Percentiles rank a stretch among this genome's conserved stretches.
Evolutionary conservation across 2,888 invertebrate species (phyloP).

Genomic region (Drosophila setosimentum): DNA sequence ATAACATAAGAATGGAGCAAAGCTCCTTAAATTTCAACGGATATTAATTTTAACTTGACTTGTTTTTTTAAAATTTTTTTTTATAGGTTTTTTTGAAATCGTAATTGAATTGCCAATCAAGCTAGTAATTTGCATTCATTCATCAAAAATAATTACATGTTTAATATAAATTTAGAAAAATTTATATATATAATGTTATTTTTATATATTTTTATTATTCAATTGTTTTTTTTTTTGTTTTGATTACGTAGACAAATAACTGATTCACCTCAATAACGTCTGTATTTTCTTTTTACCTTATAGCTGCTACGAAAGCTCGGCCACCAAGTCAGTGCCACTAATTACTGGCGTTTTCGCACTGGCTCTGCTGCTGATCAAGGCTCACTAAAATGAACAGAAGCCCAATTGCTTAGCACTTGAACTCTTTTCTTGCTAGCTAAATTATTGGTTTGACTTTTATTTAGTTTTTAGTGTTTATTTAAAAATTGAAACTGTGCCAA

Average conservation of each 20-base stretch:
- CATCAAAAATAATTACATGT: not conserved
- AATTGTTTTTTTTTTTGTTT: not conserved
- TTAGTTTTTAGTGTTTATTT: slow-evolving; percentile 73
- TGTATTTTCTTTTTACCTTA: slow-evolving; percentile 2
- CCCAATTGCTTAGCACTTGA: slow-evolving; percentile 32
- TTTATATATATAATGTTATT: not conserved
- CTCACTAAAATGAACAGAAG: slow-evolving; percentile 36
- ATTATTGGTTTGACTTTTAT: slow-evolving; percentile 58
- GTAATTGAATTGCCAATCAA: not conserved
- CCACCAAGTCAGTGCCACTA: slow-evolving; percentile 57
- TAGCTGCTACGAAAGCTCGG: slow-evolving; percentile 61
- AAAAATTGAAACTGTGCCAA: slow-evolving; percentile 46
- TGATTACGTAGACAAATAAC: not conserved
- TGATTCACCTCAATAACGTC: not conserved
- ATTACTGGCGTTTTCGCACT: slow-evolving; percentile 60
- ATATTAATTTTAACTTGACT: not conserved
- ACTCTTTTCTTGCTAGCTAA: slow-evolving; percentile 20
- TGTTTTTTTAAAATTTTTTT: not conserved
- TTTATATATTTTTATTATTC: not conserved
- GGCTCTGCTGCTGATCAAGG: slow-evolving; percentile 59
- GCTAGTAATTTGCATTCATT: not conserved
- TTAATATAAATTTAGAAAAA: not conserved
- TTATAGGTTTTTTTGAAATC: not conserved
- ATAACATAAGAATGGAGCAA: not conserved
- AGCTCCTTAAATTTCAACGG: not conserved